Evolutionary conservation across 2,888 invertebrate genomes (phyloP).

Genomic region (Chironomus tentans): DNA sequence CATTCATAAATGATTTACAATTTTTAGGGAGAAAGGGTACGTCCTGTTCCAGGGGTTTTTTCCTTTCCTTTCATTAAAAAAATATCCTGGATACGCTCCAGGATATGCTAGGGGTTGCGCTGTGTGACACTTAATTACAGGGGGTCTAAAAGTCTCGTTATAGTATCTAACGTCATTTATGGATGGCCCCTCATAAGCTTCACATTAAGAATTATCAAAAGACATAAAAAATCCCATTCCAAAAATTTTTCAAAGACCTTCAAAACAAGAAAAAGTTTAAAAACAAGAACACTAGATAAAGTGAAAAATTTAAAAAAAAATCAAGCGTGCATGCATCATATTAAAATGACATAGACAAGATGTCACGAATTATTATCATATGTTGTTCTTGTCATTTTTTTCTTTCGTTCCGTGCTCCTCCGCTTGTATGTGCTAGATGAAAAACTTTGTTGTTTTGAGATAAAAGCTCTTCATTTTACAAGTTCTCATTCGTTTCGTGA

Average conservation of each 20-base stretch:
- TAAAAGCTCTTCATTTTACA: background rate
- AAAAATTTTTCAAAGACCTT: background rate
- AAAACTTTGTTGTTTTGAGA: background rate
- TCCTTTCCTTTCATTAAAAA: too few species aligned
- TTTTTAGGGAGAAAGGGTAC: too few species aligned
- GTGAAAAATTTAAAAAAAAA: background rate
- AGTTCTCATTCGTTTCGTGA: background rate
- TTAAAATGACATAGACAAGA: background rate
- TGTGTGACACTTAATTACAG: too few species aligned
- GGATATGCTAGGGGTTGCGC: too few species aligned
- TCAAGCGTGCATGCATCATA: background rate
- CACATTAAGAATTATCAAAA: too few species aligned
- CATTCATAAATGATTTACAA: too few species aligned
- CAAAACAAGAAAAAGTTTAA: background rate
- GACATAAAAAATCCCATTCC: too few species aligned
- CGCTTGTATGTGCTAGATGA: background rate
- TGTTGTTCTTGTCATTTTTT: background rate
- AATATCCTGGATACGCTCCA: too few species aligned
- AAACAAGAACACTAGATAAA: background rate
- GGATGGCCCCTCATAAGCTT: too few species aligned
- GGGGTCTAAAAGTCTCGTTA: too few species aligned
- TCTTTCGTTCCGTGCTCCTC: background rate
- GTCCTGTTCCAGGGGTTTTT: too few species aligned
- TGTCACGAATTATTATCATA: constrained; percentile 17
- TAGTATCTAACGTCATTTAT: too few species aligned